Conservation (phyloP, 1,140 invertebrate genomes). For the Aphaenogaster ashmeadi region DNA sequence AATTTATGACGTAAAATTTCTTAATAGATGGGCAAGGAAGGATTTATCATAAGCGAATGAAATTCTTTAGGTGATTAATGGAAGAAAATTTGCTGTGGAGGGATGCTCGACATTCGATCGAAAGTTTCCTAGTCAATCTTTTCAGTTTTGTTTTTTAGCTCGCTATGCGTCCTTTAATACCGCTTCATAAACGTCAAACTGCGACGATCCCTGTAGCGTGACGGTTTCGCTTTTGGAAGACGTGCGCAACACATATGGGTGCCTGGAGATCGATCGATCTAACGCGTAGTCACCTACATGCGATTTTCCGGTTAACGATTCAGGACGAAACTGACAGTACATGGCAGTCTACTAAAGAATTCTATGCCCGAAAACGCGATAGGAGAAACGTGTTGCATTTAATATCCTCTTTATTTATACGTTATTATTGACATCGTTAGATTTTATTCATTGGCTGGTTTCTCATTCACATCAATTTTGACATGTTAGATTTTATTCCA, state of each 20-base stretch:
- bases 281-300: conserved; percentile 14
- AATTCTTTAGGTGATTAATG: neutral
- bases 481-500: conserved; percentile 33
- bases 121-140: neutral
- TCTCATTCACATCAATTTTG: conserved; percentile 23
- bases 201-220: neutral
- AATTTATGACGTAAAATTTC: conserved; percentile 23
- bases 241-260: conserved; percentile 23
- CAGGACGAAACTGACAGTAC: neutral
- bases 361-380: neutral
- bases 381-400: conserved; percentile 23
- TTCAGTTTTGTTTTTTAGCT: neutral
- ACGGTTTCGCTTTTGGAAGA: conserved; percentile 32
- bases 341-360: conserved; percentile 14
- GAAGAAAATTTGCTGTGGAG: neutral
- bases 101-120: neutral
- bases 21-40: neutral
- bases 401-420: conserved; percentile 7
- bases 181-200: conserved; percentile 41
- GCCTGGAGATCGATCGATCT: conserved; percentile 53
- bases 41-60: neutral
- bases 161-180: conserved; percentile 19
- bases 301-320: conserved; percentile 45
- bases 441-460: conserved; percentile 34
- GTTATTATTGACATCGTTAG: conserved; percentile 27